These are phyloP conservation scores for Torymus auratus DNA, from an alignment of 2,888 invertebrate species.

Conservation along the genomic window DNA sequence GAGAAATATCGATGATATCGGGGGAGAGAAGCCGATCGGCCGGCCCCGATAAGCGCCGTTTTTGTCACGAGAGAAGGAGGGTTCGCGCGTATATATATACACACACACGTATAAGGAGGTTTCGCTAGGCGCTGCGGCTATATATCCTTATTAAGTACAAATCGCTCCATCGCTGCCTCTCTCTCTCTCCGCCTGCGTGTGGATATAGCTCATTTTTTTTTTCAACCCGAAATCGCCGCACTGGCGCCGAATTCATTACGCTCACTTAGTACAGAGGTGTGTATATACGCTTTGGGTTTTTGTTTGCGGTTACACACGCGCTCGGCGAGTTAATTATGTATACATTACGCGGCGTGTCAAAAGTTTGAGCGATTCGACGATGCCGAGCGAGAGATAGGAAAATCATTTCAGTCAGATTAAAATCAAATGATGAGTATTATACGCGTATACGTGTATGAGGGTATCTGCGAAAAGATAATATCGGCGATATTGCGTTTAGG, in stretches of 20 bases:
- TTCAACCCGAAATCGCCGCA: neutral
- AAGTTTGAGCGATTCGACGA: no score
- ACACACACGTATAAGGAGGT: slow-evolving; percentile 6
- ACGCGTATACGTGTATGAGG: no score
- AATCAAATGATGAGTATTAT: no score
- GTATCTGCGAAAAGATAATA: no score
- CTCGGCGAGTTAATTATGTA: no score
- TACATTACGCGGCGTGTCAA: no score
- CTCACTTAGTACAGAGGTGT: no score
- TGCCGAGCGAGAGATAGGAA: no score
- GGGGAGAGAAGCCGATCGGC: slow-evolving; percentile 40
- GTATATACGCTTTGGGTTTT: no score
- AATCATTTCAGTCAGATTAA: no score
- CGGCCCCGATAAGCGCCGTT: slow-evolving; percentile 46
- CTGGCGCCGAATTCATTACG: neutral
- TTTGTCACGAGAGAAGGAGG: slow-evolving; percentile 52
- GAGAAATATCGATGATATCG: slow-evolving; percentile 59
- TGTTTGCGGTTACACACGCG: no score
- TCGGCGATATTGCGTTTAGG: no score
- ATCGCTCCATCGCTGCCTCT: slow-evolving; percentile 70
- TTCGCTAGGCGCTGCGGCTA: neutral
- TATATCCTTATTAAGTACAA: slow-evolving; percentile 54
- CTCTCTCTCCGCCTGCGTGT: slow-evolving; percentile 64
- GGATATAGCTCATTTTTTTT: slow-evolving; percentile 65
- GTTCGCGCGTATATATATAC: slow-evolving; percentile 30